Evolutionary conservation across 2,797 vertebrate genomes (phyloP).

Genomic region (Sorex maritimensis): DNA sequence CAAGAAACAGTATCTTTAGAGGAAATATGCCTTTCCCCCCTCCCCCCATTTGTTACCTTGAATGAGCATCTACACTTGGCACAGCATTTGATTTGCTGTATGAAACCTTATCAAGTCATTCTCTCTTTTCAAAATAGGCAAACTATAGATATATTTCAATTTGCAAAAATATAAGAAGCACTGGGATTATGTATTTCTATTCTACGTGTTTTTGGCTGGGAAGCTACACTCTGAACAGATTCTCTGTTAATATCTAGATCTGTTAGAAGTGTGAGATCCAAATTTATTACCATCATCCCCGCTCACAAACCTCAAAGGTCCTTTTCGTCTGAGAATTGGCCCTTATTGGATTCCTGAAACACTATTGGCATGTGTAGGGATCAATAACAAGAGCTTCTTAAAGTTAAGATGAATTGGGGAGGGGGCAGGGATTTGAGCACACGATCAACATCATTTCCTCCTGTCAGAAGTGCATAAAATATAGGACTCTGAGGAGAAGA

Average conservation of each 20-base stretch:
- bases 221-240: not conserved
- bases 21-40: not conserved
- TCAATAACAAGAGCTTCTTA: not conserved
- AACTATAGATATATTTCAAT: constrained; percentile 65
- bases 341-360: not conserved
- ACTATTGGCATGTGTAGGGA: not conserved
- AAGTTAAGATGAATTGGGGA: not conserved
- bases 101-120: constrained; percentile 29
- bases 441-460: not conserved
- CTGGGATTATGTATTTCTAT: constrained; percentile 26
- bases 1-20: constrained; percentile 17
- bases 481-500: not conserved
- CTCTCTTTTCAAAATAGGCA: not conserved
- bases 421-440: not conserved
- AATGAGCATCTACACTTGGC: constrained; percentile 9
- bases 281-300: not conserved
- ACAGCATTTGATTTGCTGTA: constrained; percentile 43
- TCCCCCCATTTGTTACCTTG: constrained; percentile 27
- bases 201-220: constrained; percentile 24
- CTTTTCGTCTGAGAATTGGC: not conserved
- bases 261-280: not conserved
- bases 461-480: not conserved
- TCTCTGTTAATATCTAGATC: not conserved
- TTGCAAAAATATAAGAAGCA: constrained; percentile 64
- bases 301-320: not conserved